Conservation (phyloP, 2,797 vertebrate genomes). For the Channa striata region DNA sequence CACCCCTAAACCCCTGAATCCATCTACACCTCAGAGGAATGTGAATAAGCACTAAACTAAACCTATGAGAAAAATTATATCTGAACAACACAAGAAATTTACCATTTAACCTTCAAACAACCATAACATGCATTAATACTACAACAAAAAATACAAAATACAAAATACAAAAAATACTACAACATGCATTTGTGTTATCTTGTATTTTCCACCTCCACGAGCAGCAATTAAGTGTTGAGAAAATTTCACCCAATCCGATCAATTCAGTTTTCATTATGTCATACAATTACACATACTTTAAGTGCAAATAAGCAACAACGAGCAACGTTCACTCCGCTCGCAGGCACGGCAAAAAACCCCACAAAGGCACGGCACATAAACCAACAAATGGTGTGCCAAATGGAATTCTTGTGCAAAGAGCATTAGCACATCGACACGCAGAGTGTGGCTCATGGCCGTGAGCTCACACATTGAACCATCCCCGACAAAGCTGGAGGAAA, state of each 20-base stretch:
- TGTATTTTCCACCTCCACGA: neutral
- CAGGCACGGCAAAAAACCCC: slow-evolving; percentile 2
- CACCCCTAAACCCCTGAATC: no score
- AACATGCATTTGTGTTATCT: neutral
- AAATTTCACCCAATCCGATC: neutral
- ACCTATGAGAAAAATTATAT: no score
- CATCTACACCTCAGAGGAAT: no score
- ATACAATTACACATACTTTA: neutral
- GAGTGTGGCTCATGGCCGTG: neutral
- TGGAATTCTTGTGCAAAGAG: slow-evolving; percentile 53
- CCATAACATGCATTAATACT: neutral
- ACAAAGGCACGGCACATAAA: slow-evolving; percentile 28
- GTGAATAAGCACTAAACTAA: no score
- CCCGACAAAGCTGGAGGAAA: slow-evolving; percentile 12
- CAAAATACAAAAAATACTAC: neutral
- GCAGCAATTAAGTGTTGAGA: neutral
- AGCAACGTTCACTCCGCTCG: neutral
- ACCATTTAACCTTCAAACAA: neutral
- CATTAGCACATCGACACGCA: slow-evolving; percentile 11
- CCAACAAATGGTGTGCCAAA: slow-evolving; percentile 61
- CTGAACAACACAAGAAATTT: neutral
- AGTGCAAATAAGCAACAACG: neutral
- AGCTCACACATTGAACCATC: slow-evolving; percentile 29
- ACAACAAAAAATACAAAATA: neutral
- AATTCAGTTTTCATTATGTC: neutral